Evolutionary conservation across 2,113 vertebrate genomes (phyloP).

Genomic region (Piprites chloris): DNA sequence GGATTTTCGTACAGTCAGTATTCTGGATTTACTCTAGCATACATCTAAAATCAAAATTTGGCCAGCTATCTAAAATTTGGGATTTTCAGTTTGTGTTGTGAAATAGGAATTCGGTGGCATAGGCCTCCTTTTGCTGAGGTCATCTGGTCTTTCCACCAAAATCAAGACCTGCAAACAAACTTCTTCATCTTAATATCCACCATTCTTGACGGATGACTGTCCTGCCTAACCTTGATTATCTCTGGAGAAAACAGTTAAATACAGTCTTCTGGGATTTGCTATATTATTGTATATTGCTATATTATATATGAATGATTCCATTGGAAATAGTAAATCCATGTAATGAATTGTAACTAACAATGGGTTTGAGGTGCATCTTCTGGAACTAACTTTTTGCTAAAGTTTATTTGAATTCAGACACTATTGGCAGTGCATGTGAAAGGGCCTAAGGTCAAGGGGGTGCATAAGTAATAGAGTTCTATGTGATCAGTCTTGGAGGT

Average conservation of each 20-base stretch:
- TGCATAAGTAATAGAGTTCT: not conserved
- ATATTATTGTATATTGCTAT: too few species aligned
- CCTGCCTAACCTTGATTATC: not conserved
- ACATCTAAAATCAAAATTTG: not conserved
- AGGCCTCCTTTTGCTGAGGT: not conserved
- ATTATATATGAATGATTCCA: too few species aligned
- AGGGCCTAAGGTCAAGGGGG: not conserved
- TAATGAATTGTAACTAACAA: not conserved
- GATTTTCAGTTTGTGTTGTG: not conserved
- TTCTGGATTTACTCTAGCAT: not conserved
- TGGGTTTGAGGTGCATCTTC: not conserved
- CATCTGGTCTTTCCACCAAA: not conserved
- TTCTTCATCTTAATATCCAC: not conserved
- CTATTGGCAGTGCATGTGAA: not conserved
- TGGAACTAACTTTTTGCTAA: conserved; percentile 14
- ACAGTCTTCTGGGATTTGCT: not conserved
- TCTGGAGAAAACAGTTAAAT: not conserved
- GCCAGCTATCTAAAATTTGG: not conserved
- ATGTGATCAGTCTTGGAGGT: not conserved
- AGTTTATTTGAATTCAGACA: not conserved
- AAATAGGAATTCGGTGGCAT: not conserved
- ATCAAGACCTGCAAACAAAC: not conserved
- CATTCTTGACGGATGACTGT: not conserved
- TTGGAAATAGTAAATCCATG: not conserved
- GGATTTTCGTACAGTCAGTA: not conserved